phyloP scores from a whole-genome alignment of 2,888 invertebrate genomes.

The Apamea epomidion region DNA sequence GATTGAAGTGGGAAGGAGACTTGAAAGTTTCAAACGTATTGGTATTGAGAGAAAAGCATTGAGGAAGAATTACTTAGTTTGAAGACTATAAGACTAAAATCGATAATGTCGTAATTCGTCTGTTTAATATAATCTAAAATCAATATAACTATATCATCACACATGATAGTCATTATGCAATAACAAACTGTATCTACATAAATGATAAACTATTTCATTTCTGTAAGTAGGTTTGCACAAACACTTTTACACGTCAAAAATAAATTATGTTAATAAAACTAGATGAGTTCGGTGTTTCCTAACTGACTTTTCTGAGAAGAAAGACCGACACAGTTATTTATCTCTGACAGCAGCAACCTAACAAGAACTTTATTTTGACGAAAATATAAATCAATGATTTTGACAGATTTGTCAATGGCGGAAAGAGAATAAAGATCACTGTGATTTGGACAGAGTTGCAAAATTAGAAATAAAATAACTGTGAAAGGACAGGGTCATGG shows the following conservation, averaged over 20 bases:
- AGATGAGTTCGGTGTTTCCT: neutral
- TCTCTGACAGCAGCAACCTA: neutral
- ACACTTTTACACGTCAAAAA: neutral
- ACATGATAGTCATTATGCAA: neutral
- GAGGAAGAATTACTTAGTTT: constrained; percentile 2
- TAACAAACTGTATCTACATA: neutral
- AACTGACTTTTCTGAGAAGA: neutral
- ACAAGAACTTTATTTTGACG: neutral
- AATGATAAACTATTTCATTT: neutral
- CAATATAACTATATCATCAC: neutral
- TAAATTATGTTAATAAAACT: neutral
- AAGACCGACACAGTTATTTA: neutral
- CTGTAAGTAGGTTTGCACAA: neutral
- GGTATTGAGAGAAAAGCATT: constrained; percentile 25
- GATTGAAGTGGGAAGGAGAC: constrained; percentile 25
- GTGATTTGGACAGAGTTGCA: neutral
- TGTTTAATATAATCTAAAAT: neutral
- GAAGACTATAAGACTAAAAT: neutral
- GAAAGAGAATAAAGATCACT: neutral
- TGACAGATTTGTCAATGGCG: neutral
- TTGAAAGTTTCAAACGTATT: constrained; percentile 38
- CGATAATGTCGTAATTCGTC: neutral
- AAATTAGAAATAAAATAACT: neutral
- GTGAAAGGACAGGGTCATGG: neutral
- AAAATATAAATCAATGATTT: neutral